Conservation (phyloP, 92 coral and sea anemone genomes). For the Porites cylindrica region DNA sequence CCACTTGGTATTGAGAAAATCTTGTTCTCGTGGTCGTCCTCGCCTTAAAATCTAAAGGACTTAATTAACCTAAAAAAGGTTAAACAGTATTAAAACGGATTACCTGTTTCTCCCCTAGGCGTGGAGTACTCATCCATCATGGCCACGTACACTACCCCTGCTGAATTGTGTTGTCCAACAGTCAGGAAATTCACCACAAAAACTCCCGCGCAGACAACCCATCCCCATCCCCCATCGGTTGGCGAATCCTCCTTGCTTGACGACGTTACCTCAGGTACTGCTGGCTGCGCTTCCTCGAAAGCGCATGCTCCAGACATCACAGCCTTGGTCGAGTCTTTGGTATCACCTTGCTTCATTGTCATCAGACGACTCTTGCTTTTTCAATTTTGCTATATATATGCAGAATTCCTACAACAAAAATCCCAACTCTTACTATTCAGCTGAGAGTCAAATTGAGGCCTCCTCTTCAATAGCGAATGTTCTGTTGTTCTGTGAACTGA, state of each 20-base stretch:
- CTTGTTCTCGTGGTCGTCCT: too few species aligned
- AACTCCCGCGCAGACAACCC: slow-evolving; percentile 27
- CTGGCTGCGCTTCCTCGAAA: not conserved
- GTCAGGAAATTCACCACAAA: slow-evolving; percentile 33
- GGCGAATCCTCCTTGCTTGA: not conserved
- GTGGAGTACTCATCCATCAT: slow-evolving; percentile 26
- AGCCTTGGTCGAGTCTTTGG: not conserved
- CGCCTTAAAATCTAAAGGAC: too few species aligned
- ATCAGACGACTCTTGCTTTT: not conserved
- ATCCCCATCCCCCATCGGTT: slow-evolving; percentile 16
- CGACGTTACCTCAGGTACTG: too few species aligned
- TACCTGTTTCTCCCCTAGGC: slow-evolving; percentile 34
- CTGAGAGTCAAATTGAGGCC: too few species aligned
- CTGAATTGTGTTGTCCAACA: slow-evolving; percentile 36
- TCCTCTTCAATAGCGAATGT: too few species aligned
- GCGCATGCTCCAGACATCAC: not conserved
- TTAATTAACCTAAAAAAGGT: too few species aligned
- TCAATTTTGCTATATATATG: not conserved
- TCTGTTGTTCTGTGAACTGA: too few species aligned
- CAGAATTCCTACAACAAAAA: not conserved
- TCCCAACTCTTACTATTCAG: too few species aligned
- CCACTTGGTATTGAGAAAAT: too few species aligned
- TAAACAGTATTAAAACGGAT: too few species aligned
- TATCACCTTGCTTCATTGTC: not conserved
- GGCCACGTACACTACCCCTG: slow-evolving; percentile 31